Base-by-base conservation (phyloP, 2,888 invertebrate genomes). In the Spilarctia lutea region DNA sequence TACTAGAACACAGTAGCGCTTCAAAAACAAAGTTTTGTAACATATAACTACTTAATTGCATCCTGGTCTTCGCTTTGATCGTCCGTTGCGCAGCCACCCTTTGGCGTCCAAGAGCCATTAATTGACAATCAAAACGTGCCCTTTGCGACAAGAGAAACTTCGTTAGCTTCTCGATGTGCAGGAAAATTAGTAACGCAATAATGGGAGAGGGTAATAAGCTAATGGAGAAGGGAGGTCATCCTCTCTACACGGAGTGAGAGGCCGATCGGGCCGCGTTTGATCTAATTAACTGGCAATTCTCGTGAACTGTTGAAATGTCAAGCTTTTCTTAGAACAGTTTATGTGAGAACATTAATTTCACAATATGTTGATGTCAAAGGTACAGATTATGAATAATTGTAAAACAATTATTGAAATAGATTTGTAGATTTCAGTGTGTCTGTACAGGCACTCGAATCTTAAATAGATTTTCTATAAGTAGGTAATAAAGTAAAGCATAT, bases 151-250 rank as follows among this genome's bases (percentile, higher is more conserved):
- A 79, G 81, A 89, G 91, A 91, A 95, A 96, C 94, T 95, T 93
- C 87, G 94, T 96, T 95, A 95, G 88, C 92, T 90, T 76, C 90
- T 89, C 93, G 91, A 92, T 91, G 91, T 91, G 90, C 93, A 94
- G 94, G 94, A 93, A 95, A 94, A 95, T 95, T 94, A 94, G 93
- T 94, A 94, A 94, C 94, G 92, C 88, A 93, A 94, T 95, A 94
- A 96, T 93, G 86, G 91, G 90, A 88, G 87, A 86, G 90, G 88
- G 92, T 95, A 95, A 94, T 94, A 91, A 93, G 92, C 86, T 95
- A 95, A 96, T 96, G 93, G 94, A 93, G 90, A 83, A 86, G 84
- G 85, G 87, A 91, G 94, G 95, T 94, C 95, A 95, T 92, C 91
- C 79, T 82, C 81, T 78, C 73, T 70, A 33, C 1, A 56, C 35